phyloP scores from a whole-genome alignment of 2,113 vertebrate genomes.

The Onychorhynchus coronatus region DNA sequence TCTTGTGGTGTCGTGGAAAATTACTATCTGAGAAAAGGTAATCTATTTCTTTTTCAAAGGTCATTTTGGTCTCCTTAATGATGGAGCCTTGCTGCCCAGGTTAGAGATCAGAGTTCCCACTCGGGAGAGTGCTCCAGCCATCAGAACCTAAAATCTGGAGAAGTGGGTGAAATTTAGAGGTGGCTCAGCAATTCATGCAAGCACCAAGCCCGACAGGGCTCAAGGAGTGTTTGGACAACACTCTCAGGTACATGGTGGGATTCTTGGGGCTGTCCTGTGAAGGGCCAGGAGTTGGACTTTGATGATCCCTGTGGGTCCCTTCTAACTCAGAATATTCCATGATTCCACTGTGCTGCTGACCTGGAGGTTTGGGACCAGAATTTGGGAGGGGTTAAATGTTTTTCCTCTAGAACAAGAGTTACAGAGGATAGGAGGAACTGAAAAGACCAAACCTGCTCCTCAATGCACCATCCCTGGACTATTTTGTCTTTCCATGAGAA shows the following conservation, averaged over 20 bases:
- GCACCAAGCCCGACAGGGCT: not conserved
- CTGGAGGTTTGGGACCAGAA: not conserved
- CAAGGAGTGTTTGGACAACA: not conserved
- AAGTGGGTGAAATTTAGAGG: not conserved
- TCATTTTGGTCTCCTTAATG: not conserved
- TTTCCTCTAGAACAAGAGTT: not conserved
- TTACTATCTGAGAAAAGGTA: not conserved
- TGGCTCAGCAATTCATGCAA: not conserved
- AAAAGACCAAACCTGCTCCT: not conserved
- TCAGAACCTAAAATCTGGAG: not conserved
- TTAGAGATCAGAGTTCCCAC: not conserved
- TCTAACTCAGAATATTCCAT: not conserved
- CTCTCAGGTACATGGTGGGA: not conserved
- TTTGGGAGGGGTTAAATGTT: not conserved
- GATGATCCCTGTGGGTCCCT: not conserved
- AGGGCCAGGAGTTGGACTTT: not conserved
- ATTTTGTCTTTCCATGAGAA: not conserved
- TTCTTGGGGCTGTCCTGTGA: not conserved
- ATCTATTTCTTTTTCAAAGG: not conserved
- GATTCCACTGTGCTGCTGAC: not conserved
- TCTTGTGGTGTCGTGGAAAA: not conserved
- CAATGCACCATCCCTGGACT: accelerated
- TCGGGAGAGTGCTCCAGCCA: not conserved
- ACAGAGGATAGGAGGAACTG: not conserved
- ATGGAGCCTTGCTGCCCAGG: not conserved